Conservation (phyloP, 2,797 vertebrate genomes). For the Phrynocephalus vlangalii region DNA sequence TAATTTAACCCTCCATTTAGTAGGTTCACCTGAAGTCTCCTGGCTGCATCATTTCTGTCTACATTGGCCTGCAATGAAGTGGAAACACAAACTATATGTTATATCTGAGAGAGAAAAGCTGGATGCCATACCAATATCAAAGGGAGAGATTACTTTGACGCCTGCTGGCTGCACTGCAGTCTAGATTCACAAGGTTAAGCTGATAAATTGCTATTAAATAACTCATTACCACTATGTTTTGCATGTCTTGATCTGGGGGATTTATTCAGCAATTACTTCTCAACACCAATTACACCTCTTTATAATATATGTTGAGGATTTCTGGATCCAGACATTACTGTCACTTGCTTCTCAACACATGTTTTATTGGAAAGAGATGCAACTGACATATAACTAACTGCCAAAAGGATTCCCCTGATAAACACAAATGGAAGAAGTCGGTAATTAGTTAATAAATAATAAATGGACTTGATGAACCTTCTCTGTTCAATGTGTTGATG, state of each 20-base stretch:
- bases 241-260: neutral
- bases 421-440: neutral
- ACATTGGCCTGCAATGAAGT: neutral
- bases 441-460: neutral
- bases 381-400: neutral
- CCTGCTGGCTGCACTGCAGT: neutral
- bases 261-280: neutral
- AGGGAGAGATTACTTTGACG: neutral
- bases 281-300: neutral
- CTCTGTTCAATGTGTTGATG: neutral
- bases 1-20: neutral
- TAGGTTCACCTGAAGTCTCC: neutral
- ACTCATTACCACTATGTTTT: neutral
- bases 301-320: neutral
- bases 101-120: neutral
- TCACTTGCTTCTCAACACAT: neutral
- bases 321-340: neutral
- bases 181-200: neutral
- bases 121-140: neutral
- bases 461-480: neutral
- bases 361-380: neutral
- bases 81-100: neutral
- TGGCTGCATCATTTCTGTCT: neutral
- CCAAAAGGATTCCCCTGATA: neutral
- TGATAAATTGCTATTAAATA: neutral